Evolutionary conservation across 2,113 vertebrate genomes (phyloP), one percentile per base, ranked within the genome.

Genomic region (Thomomys bottae): DNA sequence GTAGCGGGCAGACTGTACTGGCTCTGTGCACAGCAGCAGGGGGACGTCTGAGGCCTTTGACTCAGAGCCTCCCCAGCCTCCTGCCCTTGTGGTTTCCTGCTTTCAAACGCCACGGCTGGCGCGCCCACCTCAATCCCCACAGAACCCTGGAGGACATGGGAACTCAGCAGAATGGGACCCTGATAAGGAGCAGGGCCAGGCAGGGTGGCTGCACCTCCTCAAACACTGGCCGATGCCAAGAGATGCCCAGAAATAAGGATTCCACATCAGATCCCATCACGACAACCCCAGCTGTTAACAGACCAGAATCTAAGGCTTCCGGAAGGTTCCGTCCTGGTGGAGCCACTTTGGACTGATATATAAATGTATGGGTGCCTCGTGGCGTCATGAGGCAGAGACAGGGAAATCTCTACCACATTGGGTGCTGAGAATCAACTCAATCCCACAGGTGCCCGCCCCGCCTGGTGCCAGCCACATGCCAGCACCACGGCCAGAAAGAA

Each of bases 361-460:
- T 21, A 9, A 15, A n/a, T 80, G 76, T 72, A 21, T 21, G 11
- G 24, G 70, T 14, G 66, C 80, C 54, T 84, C 36, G 3, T 24
- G 36, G 42, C 34, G 11, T 32, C 38, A 23, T 30, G 23, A 80
- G 81, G 84, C 8, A 24, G 67, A 57, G 67, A 57, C 38, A n/a
- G 21, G 21, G 57, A 79, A 84, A 84, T 36, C 38, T 84, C 82
- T 72, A 45, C 3, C 57, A 61, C 9, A 32, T 17, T 6, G 42
- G 64, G 10, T 5, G 15, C 32, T 20, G 40, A 75, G 54, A 81
- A 78, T 54, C 11, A 59, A 73, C 42, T n/a, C 3, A 81, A 49
- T 26, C 5, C 3, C 0, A 0, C 0, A 3, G 3, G 18, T 0
- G 0, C 32, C 45, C 1, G 0, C 34, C 90, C 68, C 32, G 6